Conservation (phyloP, 2,113 vertebrate species). For the Taxidea taxus region DNA sequence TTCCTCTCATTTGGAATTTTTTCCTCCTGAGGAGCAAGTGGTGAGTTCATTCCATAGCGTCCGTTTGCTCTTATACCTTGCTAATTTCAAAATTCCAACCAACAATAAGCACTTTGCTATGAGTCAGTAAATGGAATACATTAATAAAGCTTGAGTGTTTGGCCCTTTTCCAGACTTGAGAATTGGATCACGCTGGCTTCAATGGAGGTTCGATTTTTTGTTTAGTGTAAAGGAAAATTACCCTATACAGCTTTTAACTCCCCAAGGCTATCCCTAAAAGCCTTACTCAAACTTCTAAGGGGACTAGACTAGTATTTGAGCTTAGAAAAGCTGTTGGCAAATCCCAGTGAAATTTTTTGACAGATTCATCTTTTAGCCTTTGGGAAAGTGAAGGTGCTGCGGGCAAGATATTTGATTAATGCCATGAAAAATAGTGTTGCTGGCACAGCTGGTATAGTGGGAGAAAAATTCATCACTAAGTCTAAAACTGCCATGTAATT, state of each 20-base stretch:
- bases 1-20: slow-evolving; percentile 34
- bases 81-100: slow-evolving; percentile 76
- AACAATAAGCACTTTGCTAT: slow-evolving; percentile 74
- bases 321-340: slow-evolving; percentile 86
- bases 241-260: slow-evolving; percentile 78
- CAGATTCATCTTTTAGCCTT: slow-evolving; percentile 87
- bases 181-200: slow-evolving; percentile 66
- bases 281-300: slow-evolving; percentile 83
- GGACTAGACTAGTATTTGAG: slow-evolving; percentile 76
- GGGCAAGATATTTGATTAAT: slow-evolving; percentile 91
- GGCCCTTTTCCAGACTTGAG: slow-evolving; percentile 64
- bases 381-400: slow-evolving; percentile 86
- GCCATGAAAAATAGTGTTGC: slow-evolving; percentile 87
- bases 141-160: slow-evolving; percentile 76
- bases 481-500: slow-evolving; percentile 87
- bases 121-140: slow-evolving; percentile 76
- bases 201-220: slow-evolving; percentile 69
- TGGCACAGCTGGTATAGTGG: slow-evolving; percentile 90
- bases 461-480: slow-evolving; percentile 90
- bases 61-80: slow-evolving; percentile 69
- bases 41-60: slow-evolving; percentile 59
- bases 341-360: slow-evolving; percentile 86
- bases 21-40: slow-evolving; percentile 41
- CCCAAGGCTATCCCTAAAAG: slow-evolving; percentile 79
- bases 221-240: slow-evolving; percentile 79